These are phyloP conservation scores for Mesoclemmys tuberculata DNA, from an alignment of 2,113 vertebrate species.

Conservation along the genomic window DNA sequence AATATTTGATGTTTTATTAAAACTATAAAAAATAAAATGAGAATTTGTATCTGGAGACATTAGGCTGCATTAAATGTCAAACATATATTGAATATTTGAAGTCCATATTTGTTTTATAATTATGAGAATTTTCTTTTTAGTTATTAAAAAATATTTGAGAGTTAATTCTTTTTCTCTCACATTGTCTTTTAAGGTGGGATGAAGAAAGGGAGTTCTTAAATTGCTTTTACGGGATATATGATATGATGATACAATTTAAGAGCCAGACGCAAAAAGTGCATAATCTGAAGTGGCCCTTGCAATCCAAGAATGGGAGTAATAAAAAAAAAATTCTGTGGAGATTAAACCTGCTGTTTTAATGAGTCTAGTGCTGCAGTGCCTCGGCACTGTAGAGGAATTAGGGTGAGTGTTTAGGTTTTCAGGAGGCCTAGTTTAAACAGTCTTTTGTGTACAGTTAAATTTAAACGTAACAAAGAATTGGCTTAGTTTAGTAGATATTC, in stretches of 20 bases:
- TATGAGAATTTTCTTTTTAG: background rate
- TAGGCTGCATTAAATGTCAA: constrained; percentile 57
- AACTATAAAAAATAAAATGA: constrained; percentile 48
- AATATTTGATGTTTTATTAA: constrained; percentile 58
- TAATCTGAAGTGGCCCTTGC: background rate
- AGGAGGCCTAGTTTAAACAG: background rate
- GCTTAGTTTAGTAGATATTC: background rate
- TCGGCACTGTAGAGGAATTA: background rate
- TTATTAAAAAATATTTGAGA: constrained; percentile 15
- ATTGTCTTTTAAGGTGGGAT: background rate
- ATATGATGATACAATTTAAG: background rate
- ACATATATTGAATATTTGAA: constrained; percentile 9
- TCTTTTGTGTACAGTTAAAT: no score
- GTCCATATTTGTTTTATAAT: constrained; percentile 47
- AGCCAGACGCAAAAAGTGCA: background rate
- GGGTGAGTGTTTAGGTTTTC: background rate
- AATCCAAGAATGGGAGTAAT: rapidly evolving
- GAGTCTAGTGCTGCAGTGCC: background rate
- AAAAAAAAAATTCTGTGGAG: background rate
- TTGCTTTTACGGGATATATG: constrained; percentile 13
- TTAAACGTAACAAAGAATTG: background rate
- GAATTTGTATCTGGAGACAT: constrained; percentile 49
- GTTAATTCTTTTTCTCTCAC: constrained; percentile 24
- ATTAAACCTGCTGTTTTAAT: background rate
- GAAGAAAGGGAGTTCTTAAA: background rate